Base-by-base conservation (phyloP, 2,113 vertebrate species). In the Tamias sibiricus region DNA sequence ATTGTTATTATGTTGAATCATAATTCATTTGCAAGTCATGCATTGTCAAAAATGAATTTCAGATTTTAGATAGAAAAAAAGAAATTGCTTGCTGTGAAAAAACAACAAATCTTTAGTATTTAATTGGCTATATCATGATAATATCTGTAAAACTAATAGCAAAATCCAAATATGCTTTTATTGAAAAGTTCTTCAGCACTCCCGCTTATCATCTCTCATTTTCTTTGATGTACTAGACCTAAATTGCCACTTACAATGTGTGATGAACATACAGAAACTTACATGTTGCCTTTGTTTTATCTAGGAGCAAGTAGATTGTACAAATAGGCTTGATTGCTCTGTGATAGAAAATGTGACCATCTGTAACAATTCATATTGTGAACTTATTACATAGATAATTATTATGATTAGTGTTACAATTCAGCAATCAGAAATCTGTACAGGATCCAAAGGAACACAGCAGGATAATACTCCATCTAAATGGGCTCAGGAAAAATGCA, bases 321-420 rank as follows among this genome's bases (percentile, higher is more conserved):
- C 94, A 97, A 98, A 97, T 95, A 97, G 97, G 94, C 95, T 95
- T 97, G 97, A 98, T 98, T 97, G 95, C 95, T 91, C 97, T 96
- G 95, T 96, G 95, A 96, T 97, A 59, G 32, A 97, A 96, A 97
- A 89, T 95, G 87, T 97, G 97, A 91, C 97, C 94, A 97, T 90
- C 87, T 97, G 90, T 96, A 98, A 95, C 92, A 97, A 91, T 96
- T 98, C 96, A 91, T 97, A 75, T 79, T 90, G 87, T 98, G 97
- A 98, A 98, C 97, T 95, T 98, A 98, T 98, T 97, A 96, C 93
- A 87, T 82, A 97, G 97, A 95, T 97, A 95, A 94, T 97, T 97
- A 96, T 76, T 80, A 90, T 97, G 97, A 90, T 90, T 96, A 96
- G 75, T 69, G 82, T 95, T 98, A 94, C 96, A 97, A 97, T 97